Evolutionary conservation across 2,888 invertebrate species (phyloP).

Genomic region (Glomeris marginata): DNA sequence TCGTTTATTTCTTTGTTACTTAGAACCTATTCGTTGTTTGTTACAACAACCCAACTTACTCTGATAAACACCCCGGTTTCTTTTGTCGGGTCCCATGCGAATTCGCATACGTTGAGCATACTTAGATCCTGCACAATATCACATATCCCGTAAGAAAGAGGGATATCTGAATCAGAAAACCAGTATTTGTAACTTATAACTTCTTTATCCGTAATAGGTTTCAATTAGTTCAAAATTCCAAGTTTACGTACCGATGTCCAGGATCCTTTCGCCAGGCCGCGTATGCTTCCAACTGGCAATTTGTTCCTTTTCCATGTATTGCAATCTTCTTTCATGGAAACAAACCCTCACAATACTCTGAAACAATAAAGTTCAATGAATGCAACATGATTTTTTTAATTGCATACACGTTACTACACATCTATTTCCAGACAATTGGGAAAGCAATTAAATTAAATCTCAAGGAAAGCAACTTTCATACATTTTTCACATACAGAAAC

Average conservation of each 20-base stretch:
- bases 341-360: conserved; percentile 81
- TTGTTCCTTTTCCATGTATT: conserved; percentile 89
- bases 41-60: too few species aligned
- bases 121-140: conserved; percentile 57
- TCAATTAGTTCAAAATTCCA: too few species aligned
- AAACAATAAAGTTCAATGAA: conserved; percentile 21
- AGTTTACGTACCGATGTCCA: conserved; percentile 48
- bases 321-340: conserved; percentile 88
- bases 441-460: too few species aligned
- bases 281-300: conserved; percentile 80
- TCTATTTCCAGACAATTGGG: too few species aligned
- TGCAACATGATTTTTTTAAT: too few species aligned
- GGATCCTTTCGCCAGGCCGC: conserved; percentile 76
- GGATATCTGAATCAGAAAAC: conserved; percentile 50
- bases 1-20: not conserved
- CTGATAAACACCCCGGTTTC: conserved; percentile 91
- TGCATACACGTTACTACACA: too few species aligned
- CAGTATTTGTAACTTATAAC: not conserved
- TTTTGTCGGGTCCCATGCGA: conserved; percentile 90
- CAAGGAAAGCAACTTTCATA: too few species aligned
- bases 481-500: too few species aligned
- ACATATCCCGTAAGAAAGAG: conserved; percentile 78
- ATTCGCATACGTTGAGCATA: conserved; percentile 64
- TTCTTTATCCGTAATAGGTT: too few species aligned
- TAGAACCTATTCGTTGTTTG: too few species aligned